Evolutionary conservation across 2,113 vertebrate genomes (phyloP).

Genomic region (Cyanocitta stelleri): DNA sequence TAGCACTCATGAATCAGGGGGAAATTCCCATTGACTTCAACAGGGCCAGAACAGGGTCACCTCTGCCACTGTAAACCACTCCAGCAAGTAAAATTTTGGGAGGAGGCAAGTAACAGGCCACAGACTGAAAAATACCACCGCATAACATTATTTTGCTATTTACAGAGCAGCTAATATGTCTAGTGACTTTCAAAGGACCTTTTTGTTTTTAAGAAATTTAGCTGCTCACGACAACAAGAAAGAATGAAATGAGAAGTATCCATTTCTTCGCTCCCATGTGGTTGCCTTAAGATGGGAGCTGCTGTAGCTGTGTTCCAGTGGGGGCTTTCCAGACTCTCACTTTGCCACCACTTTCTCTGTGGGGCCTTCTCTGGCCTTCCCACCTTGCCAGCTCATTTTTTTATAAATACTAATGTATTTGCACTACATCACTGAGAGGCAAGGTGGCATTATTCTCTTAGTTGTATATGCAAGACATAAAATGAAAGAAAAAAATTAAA

Average conservation of each 20-base stretch:
- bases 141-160: background rate
- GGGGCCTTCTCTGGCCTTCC: background rate
- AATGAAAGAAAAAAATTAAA: background rate
- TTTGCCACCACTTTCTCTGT: background rate
- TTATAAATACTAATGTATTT: slow-evolving; percentile 9
- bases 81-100: background rate
- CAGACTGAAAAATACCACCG: background rate
- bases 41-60: background rate
- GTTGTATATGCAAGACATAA: background rate
- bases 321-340: background rate
- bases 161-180: background rate
- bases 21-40: background rate
- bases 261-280: background rate
- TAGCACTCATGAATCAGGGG: background rate
- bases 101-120: background rate
- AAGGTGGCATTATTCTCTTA: slow-evolving; percentile 62
- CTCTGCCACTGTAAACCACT: background rate
- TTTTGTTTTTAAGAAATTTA: background rate
- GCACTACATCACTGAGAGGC: slow-evolving; percentile 40
- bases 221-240: background rate
- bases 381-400: background rate
- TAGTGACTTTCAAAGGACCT: background rate
- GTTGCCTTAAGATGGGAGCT: background rate
- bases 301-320: background rate
- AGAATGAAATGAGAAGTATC: background rate